phyloP scores from a whole-genome alignment of 2,888 invertebrate genomes.

The Metalampra italica region DNA sequence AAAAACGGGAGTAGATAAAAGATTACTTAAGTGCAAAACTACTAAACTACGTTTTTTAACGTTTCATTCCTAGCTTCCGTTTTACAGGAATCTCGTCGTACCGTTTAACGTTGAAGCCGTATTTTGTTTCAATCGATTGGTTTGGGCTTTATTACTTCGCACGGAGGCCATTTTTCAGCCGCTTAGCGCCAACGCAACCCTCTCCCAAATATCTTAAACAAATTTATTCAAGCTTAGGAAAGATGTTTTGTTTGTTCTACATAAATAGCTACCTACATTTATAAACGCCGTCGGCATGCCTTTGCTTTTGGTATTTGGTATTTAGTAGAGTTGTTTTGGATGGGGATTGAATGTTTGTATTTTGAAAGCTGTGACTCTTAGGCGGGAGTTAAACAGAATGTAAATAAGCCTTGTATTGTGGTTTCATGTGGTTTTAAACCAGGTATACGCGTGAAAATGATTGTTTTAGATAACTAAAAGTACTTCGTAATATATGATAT shows the following conservation, averaged over 20 bases:
- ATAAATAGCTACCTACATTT: constrained; percentile 24
- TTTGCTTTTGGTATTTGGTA: constrained; percentile 6
- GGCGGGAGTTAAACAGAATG: neutral
- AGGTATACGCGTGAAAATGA: too few relatives aligned
- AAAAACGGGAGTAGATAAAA: too few relatives aligned
- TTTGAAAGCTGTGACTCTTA: constrained; percentile 10
- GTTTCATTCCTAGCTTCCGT: neutral
- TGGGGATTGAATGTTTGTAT: constrained; percentile 16
- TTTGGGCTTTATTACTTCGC: constrained; percentile 34
- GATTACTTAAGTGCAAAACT: too few relatives aligned
- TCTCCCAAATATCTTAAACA: constrained; percentile 35
- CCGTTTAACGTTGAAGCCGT: constrained; percentile 10
- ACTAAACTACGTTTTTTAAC: neutral
- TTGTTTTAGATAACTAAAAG: too few relatives aligned
- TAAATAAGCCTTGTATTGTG: neutral
- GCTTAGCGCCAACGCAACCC: constrained; percentile 31
- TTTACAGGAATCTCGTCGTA: constrained; percentile 1
- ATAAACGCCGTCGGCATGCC: constrained; percentile 15
- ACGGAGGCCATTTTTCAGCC: constrained; percentile 33
- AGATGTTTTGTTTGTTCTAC: constrained; percentile 30
- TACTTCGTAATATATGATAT: too few relatives aligned
- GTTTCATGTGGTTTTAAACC: neutral
- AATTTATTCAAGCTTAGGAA: constrained; percentile 36
- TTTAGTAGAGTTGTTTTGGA: constrained; percentile 13
- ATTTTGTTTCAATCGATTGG: constrained; percentile 35